phyloP scores from a whole-genome alignment of 2,113 vertebrate species.

The Stigmatopora argus region DNA sequence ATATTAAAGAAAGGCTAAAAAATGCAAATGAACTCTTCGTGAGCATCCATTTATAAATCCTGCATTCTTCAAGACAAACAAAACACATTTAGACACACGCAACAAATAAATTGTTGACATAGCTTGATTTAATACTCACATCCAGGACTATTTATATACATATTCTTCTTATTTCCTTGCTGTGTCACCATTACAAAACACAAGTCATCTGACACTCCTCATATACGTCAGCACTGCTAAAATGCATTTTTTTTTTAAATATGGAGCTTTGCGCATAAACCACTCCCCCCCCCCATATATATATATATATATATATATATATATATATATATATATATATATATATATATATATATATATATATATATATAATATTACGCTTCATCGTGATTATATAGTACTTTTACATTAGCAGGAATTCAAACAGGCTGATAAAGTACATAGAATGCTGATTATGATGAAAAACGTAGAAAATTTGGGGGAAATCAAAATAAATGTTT shows the following conservation, averaged over 20 bases:
- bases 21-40: too few species aligned
- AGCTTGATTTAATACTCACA: slow-evolving; percentile 65
- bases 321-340: too few species aligned
- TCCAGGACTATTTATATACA: slow-evolving; percentile 57
- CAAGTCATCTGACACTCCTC: not conserved
- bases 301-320: too few species aligned
- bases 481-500: not conserved
- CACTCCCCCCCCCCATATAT: too few species aligned
- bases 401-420: not conserved
- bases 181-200: slow-evolving; percentile 67
- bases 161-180: slow-evolving; percentile 45
- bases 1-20: too few species aligned
- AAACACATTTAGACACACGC: not conserved
- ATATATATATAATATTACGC: not conserved
- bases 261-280: not conserved
- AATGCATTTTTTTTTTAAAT: not conserved
- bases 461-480: not conserved
- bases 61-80: not conserved
- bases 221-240: not conserved
- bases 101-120: slow-evolving; percentile 19
- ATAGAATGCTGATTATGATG: not conserved
- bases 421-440: not conserved
- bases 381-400: not conserved
- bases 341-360: not conserved
- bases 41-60: not conserved